A percentile compares a stretch with the other conserved stretches of the same genome.
phyloP scores from a whole-genome alignment of 2,113 vertebrate species.

The Smithornis capensis region DNA sequence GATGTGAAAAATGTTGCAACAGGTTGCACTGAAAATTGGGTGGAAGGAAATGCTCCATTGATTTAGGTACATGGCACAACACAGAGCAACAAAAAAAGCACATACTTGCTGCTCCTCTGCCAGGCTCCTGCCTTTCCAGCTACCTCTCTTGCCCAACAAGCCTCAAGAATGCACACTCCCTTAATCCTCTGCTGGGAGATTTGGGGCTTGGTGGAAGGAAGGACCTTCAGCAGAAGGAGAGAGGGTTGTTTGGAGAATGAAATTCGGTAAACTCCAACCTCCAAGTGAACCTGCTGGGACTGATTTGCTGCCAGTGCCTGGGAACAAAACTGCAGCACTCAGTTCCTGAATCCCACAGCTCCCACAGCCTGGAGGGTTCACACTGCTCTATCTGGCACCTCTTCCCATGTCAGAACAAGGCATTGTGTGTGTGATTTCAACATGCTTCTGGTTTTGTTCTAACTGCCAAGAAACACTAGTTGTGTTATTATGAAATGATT shows the following conservation, averaged over 20 bases:
- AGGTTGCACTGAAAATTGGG: neutral
- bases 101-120: neutral
- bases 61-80: neutral
- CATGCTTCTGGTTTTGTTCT: constrained; percentile 67
- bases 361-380: constrained; percentile 47
- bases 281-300: constrained; percentile 49
- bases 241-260: constrained; percentile 34
- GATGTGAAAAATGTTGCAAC: neutral
- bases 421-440: constrained; percentile 70
- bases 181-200: constrained; percentile 10
- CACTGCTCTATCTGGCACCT: constrained; percentile 53
- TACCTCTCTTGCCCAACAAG: neutral
- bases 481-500: constrained; percentile 71
- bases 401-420: constrained; percentile 71
- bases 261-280: constrained; percentile 59
- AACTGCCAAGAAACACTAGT: constrained; percentile 75
- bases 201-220: constrained; percentile 9
- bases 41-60: neutral
- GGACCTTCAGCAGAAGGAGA: neutral
- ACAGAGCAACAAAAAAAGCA: neutral
- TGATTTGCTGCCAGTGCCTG: constrained; percentile 48
- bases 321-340: constrained; percentile 30
- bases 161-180: constrained; percentile 31
- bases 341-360: constrained; percentile 52
- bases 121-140: neutral